Conservation (phyloP, 2,113 vertebrate genomes). For the Phaethon lepturus region DNA sequence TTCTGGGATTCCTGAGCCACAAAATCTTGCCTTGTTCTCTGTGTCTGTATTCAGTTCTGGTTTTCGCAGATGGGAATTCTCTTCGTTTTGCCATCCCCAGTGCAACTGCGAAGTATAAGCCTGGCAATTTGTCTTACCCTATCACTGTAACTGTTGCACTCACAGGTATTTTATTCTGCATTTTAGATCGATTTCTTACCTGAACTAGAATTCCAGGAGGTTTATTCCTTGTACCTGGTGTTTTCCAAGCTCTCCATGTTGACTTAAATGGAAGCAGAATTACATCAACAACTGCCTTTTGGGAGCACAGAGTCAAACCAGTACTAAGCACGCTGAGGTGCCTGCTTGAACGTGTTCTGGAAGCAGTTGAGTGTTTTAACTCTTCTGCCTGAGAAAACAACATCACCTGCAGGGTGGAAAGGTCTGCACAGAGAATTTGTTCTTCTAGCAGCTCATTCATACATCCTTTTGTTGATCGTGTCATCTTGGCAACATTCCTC, state of each 20-base stretch:
- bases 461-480: not conserved
- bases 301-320: not conserved
- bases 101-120: not conserved
- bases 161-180: not conserved
- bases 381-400: not conserved
- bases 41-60: not conserved
- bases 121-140: not conserved
- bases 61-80: not conserved
- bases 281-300: not conserved
- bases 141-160: not conserved
- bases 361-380: not conserved
- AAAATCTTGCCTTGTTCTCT: not conserved
- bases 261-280: not conserved
- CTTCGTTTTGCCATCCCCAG: not conserved
- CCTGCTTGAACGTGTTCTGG: not conserved
- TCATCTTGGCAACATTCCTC: not conserved
- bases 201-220: not conserved
- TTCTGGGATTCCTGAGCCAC: not conserved
- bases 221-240: not conserved
- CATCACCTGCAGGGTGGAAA: not conserved
- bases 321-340: not conserved
- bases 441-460: not conserved
- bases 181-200: not conserved
- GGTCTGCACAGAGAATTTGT: not conserved
- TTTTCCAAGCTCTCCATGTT: not conserved